Percentiles rank a stretch among this genome's conserved stretches.
Evolutionary conservation across 2,797 vertebrate species (phyloP).

Genomic region (Dromococcyx pavoninus): DNA sequence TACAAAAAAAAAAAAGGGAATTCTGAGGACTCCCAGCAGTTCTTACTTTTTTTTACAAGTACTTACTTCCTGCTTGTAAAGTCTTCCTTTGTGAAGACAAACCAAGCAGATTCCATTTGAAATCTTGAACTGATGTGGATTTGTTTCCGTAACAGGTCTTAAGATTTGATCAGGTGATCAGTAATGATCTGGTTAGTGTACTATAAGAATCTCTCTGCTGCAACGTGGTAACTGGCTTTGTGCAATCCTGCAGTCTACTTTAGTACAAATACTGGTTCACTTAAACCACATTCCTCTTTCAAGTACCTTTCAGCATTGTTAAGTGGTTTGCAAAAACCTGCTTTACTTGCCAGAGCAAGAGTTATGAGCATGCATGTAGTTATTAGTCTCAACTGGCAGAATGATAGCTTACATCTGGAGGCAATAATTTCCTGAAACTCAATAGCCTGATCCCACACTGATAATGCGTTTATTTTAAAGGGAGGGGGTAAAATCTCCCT

Average conservation of each 20-base stretch:
- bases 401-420: constrained; percentile 23
- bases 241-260: not conserved
- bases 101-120: not conserved
- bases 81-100: not conserved
- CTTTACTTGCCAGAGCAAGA: not conserved
- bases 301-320: not conserved
- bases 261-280: not conserved
- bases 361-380: not conserved
- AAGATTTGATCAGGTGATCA: not conserved
- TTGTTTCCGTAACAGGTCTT: not conserved
- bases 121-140: not conserved
- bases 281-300: not conserved
- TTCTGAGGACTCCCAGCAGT: not conserved
- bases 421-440: constrained; percentile 6
- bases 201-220: not conserved
- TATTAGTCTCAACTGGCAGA: not conserved
- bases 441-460: not conserved
- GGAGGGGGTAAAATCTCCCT: not conserved
- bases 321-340: not conserved
- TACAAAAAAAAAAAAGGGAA: not conserved
- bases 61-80: not conserved
- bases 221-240: not conserved
- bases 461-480: not conserved
- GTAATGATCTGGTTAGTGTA: not conserved
- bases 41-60: not conserved